These are phyloP conservation scores for Polyploca ridens DNA, from an alignment of 2,888 invertebrate species.

Conservation along the genomic window DNA sequence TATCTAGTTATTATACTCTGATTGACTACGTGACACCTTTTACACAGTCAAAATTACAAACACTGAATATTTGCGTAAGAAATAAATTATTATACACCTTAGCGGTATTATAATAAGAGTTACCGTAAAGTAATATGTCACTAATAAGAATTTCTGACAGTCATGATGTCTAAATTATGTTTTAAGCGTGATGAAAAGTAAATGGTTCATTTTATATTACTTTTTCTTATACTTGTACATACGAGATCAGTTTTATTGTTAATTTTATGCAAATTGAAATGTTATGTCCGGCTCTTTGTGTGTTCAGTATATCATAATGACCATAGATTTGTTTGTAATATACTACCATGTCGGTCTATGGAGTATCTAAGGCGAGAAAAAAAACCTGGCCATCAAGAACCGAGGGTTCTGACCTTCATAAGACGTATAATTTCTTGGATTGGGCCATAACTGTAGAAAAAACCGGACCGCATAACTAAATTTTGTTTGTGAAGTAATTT, in stretches of 20 bases:
- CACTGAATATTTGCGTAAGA: constrained; percentile 11
- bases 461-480: no score
- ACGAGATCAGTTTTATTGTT: constrained; percentile 18
- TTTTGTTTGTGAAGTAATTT: no score
- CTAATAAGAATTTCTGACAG: constrained; percentile 6
- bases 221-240: not conserved
- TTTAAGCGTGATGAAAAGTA: constrained; percentile 4
- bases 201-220: not conserved
- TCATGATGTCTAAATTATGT: constrained; percentile 23
- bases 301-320: not conserved
- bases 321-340: no score
- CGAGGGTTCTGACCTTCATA: no score
- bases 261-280: constrained; percentile 39
- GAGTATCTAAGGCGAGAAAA: no score
- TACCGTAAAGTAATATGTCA: constrained; percentile 6
- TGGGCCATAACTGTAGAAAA: no score
- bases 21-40: constrained; percentile 24
- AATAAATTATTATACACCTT: constrained; percentile 15
- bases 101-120: constrained; percentile 13
- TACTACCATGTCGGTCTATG: no score
- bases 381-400: no score
- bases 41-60: not conserved
- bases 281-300: constrained; percentile 38
- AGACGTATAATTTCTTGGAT: no score
- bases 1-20: constrained; percentile 16